Base-by-base conservation (phyloP, 2,113 vertebrate genomes). In the Lepus americanus region DNA sequence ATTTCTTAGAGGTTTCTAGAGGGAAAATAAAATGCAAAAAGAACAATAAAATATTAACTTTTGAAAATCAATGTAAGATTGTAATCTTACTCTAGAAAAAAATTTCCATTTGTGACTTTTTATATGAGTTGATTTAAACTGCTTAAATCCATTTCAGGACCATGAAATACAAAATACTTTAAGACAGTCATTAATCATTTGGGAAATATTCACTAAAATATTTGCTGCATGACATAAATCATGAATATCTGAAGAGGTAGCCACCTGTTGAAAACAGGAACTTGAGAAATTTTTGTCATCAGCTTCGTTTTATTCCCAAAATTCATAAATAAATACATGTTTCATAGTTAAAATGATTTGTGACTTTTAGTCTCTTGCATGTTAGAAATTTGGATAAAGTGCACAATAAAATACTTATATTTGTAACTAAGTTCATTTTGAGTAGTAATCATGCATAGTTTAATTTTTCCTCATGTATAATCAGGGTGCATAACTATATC, bases 251-350 rank as follows among this genome's bases (percentile, higher is more conserved):
- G 25, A 36, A 51, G 22, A 91, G 11, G 61, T 3, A 91, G 31
- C 36, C 67, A 97, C 88, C 51, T 87, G 67, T 61, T 96, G 81
- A 88, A 80, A 89, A 92, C 49, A 67, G 3, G 17, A n/a, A 77
- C 1, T 49, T 87, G 53, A 89, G 78, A 82, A 87, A 20, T 78
- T 61, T 61, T 76, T 66, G 44, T 64, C 70, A 63, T 44, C 36
- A 70, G 9, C 77, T 93, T 95, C 72, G 53, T 10, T 36, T 12
- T 77, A 55, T 81, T 94, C 79, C 55, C 27, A 69, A 89, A 94
- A 79, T 89, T 81, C 53, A 70, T n/a, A 61, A 83, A 9, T 80
- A 13, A 72, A 61, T 78, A 74, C 59, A 51, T 33, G 67, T 95
- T 94, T 78, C 55, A 82, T 29, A 90, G 44, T 81, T 94, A 70